Base-by-base conservation (phyloP, 2,888 invertebrate species). In the Amblyjoppa proteus region DNA sequence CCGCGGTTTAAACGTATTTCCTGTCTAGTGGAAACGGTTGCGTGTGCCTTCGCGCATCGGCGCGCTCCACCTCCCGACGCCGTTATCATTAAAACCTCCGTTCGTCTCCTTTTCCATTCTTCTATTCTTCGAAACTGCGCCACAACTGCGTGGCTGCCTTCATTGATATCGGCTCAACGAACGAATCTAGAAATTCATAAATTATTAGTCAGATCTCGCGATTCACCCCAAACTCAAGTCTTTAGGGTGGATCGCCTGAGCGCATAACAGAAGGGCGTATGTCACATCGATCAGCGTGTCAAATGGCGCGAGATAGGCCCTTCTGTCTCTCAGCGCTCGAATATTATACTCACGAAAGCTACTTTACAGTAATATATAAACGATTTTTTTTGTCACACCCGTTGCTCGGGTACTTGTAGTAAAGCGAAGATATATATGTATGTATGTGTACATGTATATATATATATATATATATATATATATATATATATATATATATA, bases 1-100 rank as follows among this genome's bases (percentile, higher is more conserved):
- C 77, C 88, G 85, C 83, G 86, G 83, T 87, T 89, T 89, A 89
- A 45, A 89, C 87, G 77, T 86, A 84, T 86, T 87, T 84, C 85
- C 84, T 80, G 85, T 87, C 87, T 83, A 77, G 85, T 81, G 84
- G 82, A 85, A 88, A 84, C 83, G 79, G 80, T 80, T 77, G 80
- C 81, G 74, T 80, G 77, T 79, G 70, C 71, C 66, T 45, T 51
- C 82, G 56, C 34, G 80, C 75, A 78, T 75, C 74, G 34, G 45
- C 71, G 66, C 56, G 71, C 58, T 69, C 58, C 31, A 79, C 75
- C 71, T 51, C 38, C 51, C 66, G 68, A 45, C 74, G 75, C 16
- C 61, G 34, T 79, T 80, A 78, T 76, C 81, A 81, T 79, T 76
- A 85, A 70, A 70, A 78, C 61, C 45, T 41, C 49, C 61, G 53